Evolutionary conservation across 2,797 vertebrate genomes (phyloP).

Genomic region (Periparus ater): DNA sequence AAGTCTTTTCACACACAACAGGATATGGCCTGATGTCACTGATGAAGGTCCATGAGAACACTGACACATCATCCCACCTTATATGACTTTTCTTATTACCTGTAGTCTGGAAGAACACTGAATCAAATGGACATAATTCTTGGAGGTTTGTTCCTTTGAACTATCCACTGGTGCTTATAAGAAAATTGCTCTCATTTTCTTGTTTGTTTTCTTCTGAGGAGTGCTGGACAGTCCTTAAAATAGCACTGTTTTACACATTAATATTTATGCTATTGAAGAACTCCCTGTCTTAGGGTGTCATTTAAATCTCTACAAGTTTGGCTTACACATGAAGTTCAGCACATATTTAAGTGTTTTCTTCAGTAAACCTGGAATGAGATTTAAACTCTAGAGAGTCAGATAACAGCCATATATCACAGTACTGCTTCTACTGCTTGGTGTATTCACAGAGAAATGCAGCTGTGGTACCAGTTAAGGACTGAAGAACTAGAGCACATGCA

Average conservation of each 20-base stretch:
- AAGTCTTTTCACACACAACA: not conserved
- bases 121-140: not conserved
- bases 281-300: not conserved
- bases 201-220: not conserved
- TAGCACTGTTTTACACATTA: not conserved
- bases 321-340: not conserved
- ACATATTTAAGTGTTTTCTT: not conserved
- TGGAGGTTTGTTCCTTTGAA: not conserved
- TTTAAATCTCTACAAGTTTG: not conserved
- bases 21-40: not conserved
- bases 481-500: slow-evolving; percentile 76
- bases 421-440: not conserved
- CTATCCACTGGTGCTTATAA: not conserved
- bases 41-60: not conserved
- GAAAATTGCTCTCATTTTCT: not conserved
- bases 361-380: not conserved
- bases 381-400: not conserved
- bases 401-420: not conserved
- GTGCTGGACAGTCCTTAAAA: not conserved
- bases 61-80: not conserved
- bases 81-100: not conserved
- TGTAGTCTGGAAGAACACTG: not conserved
- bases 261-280: not conserved
- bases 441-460: slow-evolving; percentile 78
- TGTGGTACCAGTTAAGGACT: slow-evolving; percentile 80